A percentile compares a stretch with the other conserved stretches of the same genome.
Conservation (phyloP, 2,888 invertebrate genomes). For the Petrolisthes manimaculis region DNA sequence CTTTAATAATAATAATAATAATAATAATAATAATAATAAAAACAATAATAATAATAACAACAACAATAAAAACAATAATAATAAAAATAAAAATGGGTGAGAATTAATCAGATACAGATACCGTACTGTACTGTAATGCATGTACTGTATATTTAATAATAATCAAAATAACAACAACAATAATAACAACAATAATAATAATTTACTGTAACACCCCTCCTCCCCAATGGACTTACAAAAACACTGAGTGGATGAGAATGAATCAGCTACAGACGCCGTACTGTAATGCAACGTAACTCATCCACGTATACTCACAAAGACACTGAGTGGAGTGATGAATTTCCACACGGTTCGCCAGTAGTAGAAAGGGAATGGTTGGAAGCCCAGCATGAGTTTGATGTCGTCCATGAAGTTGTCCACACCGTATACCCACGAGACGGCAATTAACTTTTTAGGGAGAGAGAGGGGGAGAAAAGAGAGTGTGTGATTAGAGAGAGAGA, state of each 20-base stretch:
- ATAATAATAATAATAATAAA: neutral
- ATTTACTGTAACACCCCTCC: too few relatives aligned
- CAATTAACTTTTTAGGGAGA: constrained; percentile 68
- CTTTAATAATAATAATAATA: neutral
- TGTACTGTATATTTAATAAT: too few relatives aligned
- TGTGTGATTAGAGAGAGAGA: neutral
- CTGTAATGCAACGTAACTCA: too few relatives aligned
- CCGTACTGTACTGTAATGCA: too few relatives aligned
- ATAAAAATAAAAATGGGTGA: neutral
- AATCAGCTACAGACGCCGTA: too few relatives aligned
- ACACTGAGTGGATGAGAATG: too few relatives aligned
- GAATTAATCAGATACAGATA: too few relatives aligned
- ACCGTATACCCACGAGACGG: constrained; percentile 80
- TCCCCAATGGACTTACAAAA: too few relatives aligned
- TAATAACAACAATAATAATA: too few relatives aligned
- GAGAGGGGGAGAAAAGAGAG: neutral
- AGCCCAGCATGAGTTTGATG: constrained; percentile 75
- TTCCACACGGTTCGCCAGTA: constrained; percentile 84
- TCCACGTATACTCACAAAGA: constrained; percentile 78
- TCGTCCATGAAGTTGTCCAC: constrained; percentile 72
- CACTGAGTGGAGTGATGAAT: constrained; percentile 78
- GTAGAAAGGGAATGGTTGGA: constrained; percentile 74
- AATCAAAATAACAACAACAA: too few relatives aligned
- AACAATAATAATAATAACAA: neutral
- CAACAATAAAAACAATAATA: neutral